A percentile compares a stretch with the other conserved stretches of the same genome.
Evolutionary conservation across 2,888 invertebrate genomes (phyloP).

Genomic region (Xanthorhoe spadicearia): DNA sequence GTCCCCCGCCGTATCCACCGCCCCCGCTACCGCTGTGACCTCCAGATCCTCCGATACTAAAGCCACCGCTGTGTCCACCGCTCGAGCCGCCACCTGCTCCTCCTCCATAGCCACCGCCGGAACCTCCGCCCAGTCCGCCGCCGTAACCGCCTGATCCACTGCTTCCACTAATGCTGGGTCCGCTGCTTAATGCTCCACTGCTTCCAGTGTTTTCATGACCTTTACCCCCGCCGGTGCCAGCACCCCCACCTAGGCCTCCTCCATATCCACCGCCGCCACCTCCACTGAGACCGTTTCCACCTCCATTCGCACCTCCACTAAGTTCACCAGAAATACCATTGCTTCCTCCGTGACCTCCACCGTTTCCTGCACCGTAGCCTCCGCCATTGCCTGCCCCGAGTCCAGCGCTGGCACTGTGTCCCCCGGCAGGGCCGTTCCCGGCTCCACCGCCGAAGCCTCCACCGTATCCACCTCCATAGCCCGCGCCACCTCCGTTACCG

Average conservation of each 20-base stretch:
- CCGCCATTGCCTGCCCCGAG: conserved; percentile 17
- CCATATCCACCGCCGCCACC: conserved; percentile 22
- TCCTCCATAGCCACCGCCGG: conserved; percentile 26
- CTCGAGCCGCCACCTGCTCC: background rate
- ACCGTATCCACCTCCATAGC: conserved; percentile 17
- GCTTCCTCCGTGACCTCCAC: background rate
- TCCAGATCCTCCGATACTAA: conserved; percentile 14
- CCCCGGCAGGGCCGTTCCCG: conserved; percentile 55
- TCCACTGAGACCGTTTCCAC: conserved; percentile 32
- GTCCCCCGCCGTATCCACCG: conserved; percentile 31
- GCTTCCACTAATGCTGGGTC: background rate
- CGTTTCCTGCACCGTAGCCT: conserved; percentile 10
- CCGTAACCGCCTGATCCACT: conserved; percentile 8
- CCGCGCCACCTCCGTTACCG: conserved; percentile 7
- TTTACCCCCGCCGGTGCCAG: conserved; percentile 11
- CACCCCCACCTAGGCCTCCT: conserved; percentile 10
- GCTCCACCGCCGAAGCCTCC: conserved; percentile 60
- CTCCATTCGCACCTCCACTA: conserved; percentile 6
- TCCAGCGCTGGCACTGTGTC: conserved; percentile 4
- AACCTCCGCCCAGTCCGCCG: conserved; percentile 47
- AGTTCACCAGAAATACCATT: background rate
- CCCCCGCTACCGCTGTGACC: conserved; percentile 24
- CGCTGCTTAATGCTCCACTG: background rate
- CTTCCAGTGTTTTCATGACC: background rate
- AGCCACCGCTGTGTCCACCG: conserved; percentile 8